Percentiles rank a stretch among this genome's conserved stretches.
Evolutionary conservation across 2,113 vertebrate species (phyloP).

Genomic region (Eulemur rufifrons): DNA sequence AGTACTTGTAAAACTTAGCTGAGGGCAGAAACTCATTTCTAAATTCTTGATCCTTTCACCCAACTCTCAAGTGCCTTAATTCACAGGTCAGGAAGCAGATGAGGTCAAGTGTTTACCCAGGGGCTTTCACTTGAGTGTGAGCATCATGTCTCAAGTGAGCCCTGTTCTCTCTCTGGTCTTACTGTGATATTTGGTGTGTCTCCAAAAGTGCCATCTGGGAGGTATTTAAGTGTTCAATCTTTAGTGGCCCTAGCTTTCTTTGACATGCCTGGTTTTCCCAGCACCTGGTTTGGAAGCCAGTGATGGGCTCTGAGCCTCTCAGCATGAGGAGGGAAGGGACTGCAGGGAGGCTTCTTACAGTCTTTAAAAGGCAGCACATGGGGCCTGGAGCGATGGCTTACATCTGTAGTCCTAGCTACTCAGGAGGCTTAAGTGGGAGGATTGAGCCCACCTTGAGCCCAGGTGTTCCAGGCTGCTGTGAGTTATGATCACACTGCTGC

Average conservation of each 20-base stretch:
- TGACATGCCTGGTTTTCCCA: background rate
- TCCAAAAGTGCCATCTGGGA: background rate
- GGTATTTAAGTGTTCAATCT: background rate
- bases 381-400: too few relatives aligned
- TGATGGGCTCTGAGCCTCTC: background rate
- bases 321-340: background rate
- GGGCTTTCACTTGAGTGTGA: background rate
- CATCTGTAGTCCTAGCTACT: too few relatives aligned
- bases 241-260: background rate
- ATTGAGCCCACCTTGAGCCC: too few relatives aligned
- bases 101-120: background rate
- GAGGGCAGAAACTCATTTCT: background rate
- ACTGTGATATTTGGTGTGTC: background rate
- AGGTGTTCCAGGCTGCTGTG: too few relatives aligned
- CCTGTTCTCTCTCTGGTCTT: background rate
- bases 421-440: too few relatives aligned
- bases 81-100: background rate
- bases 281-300: background rate
- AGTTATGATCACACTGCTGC: too few relatives aligned
- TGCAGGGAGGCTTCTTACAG: background rate
- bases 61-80: background rate
- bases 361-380: background rate
- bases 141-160: background rate
- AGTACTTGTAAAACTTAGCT: background rate
- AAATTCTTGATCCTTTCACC: background rate